Evolutionary conservation across 2,113 vertebrate species (phyloP).

Genomic region (Epinephelus fuscoguttatus): DNA sequence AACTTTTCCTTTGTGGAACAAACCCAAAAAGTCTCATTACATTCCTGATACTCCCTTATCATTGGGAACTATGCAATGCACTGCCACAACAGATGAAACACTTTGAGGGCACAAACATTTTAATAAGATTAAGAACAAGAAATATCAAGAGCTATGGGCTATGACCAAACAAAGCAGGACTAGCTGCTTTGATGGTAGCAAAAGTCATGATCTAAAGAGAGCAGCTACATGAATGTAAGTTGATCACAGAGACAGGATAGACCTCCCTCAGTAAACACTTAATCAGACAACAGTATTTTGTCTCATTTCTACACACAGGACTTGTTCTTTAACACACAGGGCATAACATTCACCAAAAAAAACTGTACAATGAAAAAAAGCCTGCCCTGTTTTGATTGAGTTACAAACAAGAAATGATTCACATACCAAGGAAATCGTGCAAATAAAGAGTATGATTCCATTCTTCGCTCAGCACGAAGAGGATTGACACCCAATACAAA

Average conservation of each 20-base stretch:
- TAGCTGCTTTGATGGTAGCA: slow-evolving; percentile 62
- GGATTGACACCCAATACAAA: slow-evolving; percentile 63
- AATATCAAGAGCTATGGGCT: slow-evolving; percentile 62
- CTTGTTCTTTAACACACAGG: slow-evolving; percentile 39
- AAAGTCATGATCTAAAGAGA: slow-evolving; percentile 55
- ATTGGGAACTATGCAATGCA: not conserved
- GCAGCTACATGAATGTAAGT: slow-evolving; percentile 57
- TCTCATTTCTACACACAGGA: slow-evolving; percentile 45
- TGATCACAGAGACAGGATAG: slow-evolving; percentile 50
- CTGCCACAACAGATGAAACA: not conserved
- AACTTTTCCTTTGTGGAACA: not conserved
- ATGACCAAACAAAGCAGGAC: slow-evolving; percentile 67
- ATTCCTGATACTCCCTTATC: not conserved
- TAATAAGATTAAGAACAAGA: slow-evolving; percentile 78
- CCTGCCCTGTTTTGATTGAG: slow-evolving; percentile 54
- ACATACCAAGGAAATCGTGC: slow-evolving; percentile 74
- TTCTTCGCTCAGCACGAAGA: slow-evolving; percentile 52
- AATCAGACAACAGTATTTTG: slow-evolving; percentile 54
- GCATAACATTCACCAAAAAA: slow-evolving; percentile 52
- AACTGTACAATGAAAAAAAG: slow-evolving; percentile 58
- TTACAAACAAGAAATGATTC: slow-evolving; percentile 63
- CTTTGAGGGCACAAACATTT: slow-evolving; percentile 70
- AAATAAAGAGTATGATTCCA: slow-evolving; percentile 48
- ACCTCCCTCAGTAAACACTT: slow-evolving; percentile 60
- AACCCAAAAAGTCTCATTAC: not conserved